Conservation (phyloP, 2,797 vertebrate species). For the Tangara arthus region DNA sequence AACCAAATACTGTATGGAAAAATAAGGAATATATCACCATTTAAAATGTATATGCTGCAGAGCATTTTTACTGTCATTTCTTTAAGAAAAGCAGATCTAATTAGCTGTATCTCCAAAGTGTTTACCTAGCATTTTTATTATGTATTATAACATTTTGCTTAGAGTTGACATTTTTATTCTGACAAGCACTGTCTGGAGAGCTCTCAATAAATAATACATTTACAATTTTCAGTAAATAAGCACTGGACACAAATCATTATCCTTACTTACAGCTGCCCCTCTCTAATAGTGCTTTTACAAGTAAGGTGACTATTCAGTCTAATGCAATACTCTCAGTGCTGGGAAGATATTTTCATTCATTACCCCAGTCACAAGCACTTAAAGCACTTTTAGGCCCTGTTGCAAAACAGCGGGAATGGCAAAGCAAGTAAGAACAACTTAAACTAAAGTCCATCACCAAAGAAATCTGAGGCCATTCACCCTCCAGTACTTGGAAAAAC, state of each 20-base stretch:
- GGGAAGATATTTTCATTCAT: constrained; percentile 98
- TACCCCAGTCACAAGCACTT: constrained; percentile 98
- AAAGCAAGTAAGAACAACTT: constrained; percentile 72
- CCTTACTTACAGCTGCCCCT: constrained; percentile 87
- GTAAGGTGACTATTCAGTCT: constrained; percentile 98
- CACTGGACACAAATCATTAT: constrained; percentile 92
- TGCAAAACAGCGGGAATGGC: constrained; percentile 81
- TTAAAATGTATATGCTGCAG: constrained; percentile 62
- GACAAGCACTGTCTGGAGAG: constrained; percentile 92
- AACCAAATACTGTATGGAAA: constrained; percentile 55
- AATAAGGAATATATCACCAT: constrained; percentile 63
- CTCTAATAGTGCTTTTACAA: constrained; percentile 95
- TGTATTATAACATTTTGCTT: constrained; percentile 87
- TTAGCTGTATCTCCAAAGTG: constrained; percentile 89
- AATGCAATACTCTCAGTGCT: constrained; percentile 89
- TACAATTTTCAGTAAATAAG: constrained; percentile 99
- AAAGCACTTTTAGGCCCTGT: constrained; percentile 95
- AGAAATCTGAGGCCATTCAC: constrained; percentile 67
- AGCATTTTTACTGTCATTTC: constrained; percentile 74
- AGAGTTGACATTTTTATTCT: constrained; percentile 94
- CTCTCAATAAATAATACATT: constrained; percentile 98
- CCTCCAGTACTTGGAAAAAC: constrained; percentile 64
- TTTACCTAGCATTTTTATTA: constrained; percentile 92
- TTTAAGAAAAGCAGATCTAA: constrained; percentile 87
- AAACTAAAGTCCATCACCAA: constrained; percentile 74